A percentile compares a stretch with the other conserved stretches of the same genome.
phyloP scores from a whole-genome alignment of 2,888 invertebrate genomes.

The Pemphredon lugubris region DNA sequence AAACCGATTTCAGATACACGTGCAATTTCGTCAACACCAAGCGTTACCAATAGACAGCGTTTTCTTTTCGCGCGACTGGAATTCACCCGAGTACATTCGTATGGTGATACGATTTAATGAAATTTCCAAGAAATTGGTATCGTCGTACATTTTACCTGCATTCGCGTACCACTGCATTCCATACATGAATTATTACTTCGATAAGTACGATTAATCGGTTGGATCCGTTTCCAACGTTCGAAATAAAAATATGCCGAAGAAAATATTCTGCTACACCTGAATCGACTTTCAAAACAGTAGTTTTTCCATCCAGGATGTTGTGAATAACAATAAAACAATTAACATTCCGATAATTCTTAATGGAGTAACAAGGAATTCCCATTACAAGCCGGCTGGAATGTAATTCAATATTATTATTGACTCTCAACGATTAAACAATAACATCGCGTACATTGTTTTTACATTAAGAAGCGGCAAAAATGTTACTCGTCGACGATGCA shows the following conservation, averaged over 20 bases:
- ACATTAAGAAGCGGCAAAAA: background rate
- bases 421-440: too few relatives aligned
- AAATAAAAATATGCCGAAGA: background rate
- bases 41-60: too few relatives aligned
- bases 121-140: too few relatives aligned
- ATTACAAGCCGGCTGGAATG: background rate
- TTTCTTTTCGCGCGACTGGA: too few relatives aligned
- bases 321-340: background rate
- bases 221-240: background rate
- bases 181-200: slow-evolving; percentile 1
- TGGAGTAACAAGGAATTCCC: background rate
- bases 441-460: too few relatives aligned
- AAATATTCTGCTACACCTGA: slow-evolving; percentile 8
- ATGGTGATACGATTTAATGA: too few relatives aligned
- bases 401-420: background rate
- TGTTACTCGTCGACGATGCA: too few relatives aligned
- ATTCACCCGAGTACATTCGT: too few relatives aligned
- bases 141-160: background rate
- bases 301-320: background rate
- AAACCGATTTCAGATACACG: too few relatives aligned
- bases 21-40: too few relatives aligned
- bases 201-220: background rate
- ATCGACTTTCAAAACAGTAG: slow-evolving; percentile 1
- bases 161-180: background rate
- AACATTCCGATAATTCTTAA: background rate